Base-by-base conservation (phyloP, 2,888 invertebrate species). In the Trichopria drosophilae region DNA sequence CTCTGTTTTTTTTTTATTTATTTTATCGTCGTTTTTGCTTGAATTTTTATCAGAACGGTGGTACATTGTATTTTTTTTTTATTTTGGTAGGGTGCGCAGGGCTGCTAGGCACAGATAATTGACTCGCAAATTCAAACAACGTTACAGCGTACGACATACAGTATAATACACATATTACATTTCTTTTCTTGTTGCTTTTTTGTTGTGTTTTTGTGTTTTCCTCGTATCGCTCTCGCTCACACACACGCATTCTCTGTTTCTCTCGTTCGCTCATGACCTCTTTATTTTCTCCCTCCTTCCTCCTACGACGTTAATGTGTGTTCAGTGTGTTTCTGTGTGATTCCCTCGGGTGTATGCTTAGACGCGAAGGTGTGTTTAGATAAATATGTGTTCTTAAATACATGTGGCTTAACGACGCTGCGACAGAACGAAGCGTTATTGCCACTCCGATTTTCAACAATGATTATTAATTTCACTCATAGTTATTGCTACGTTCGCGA, bases 61-160 rank as follows among this genome's bases (percentile, higher is more conserved):
- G 71, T 74, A 73, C 70, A 67, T 64, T 60, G 69, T n/a, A n/a
- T n/a, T n/a, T n/a, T n/a, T n/a, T n/a, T n/a, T n/a, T n/a, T n/a
- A n/a, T n/a, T 72, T 73, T 75, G 71, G 71, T 75, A 71, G 69
- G 72, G 75, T 75, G 75, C 74, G 72, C 74, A 74, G 74, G 75
- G 71, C 75, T 73, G 75, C 75, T 75, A 81, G 81, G 81, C 81
- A 81, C 81, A 80, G 80, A 79, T 81, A 81, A 81, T 81, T 81
- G 81, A 81, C 81, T 81, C 75, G 76, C 80, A 81, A 81, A 80
- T 80, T 74, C 72, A 75, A 75, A 75, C 72, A 74, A 75, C 75
- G 72, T 74, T 73, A 75, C 73, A 75, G 75, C 73, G 72, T 74
- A 75, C 75, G 72, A 74, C 75, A 75, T 73, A 74, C 69, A 74